Conservation (phyloP, 2,113 vertebrate species). For the Brachirus orientalis region DNA sequence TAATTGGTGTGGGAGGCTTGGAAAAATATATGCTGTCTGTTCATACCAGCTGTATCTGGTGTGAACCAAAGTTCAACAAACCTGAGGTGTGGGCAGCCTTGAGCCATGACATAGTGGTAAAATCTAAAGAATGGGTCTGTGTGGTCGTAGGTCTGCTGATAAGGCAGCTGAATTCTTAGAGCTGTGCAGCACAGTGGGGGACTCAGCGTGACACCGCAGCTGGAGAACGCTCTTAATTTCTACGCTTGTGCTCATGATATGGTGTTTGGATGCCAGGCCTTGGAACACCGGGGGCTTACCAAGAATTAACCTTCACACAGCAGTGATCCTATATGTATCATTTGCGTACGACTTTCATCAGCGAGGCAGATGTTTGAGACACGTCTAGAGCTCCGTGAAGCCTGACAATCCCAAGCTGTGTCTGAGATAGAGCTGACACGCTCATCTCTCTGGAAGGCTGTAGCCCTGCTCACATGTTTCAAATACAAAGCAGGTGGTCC, state of each 20-base stretch:
- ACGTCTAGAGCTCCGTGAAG: conserved; percentile 49
- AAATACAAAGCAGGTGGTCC: conserved; percentile 65
- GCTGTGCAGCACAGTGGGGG: conserved; percentile 13
- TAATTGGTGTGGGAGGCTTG: conserved; percentile 34
- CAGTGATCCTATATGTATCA: conserved; percentile 63
- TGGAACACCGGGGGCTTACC: conserved; percentile 54
- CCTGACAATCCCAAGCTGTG: conserved; percentile 65
- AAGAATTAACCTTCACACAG: conserved; percentile 67
- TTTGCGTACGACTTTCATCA: conserved; percentile 65
- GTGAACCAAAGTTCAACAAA: conserved; percentile 53
- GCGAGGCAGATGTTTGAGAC: conserved; percentile 59
- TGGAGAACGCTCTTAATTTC: conserved; percentile 59
- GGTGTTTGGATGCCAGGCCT: conserved; percentile 38
- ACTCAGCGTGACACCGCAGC: conserved; percentile 47
- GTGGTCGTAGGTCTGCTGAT: conserved; percentile 68
- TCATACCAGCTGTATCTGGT: conserved; percentile 7
- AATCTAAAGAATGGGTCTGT: conserved; percentile 57
- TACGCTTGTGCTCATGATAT: conserved; percentile 36
- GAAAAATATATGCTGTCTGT: conserved; percentile 12
- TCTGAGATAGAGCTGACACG: conserved; percentile 59
- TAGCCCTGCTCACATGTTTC: conserved; percentile 33
- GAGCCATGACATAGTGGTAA: conserved; percentile 42
- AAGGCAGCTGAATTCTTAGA: conserved; percentile 61
- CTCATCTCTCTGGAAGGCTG: conserved; percentile 50
- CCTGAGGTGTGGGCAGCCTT: conserved; percentile 33